Conservation (phyloP, 2,888 invertebrate genomes). For the Plagiodera versicolora region DNA sequence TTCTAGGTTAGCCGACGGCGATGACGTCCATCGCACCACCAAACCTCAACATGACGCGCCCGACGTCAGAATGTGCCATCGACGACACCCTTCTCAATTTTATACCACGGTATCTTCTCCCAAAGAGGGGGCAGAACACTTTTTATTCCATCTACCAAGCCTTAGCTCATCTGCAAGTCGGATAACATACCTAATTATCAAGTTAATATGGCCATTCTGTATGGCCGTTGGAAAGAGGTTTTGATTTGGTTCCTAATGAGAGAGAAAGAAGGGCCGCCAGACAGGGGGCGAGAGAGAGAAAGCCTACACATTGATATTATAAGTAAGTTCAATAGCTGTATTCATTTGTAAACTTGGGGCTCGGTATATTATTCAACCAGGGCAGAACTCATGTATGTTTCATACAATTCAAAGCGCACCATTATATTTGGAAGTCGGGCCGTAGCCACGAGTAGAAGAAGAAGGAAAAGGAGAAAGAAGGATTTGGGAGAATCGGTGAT, state of each 20-base stretch:
- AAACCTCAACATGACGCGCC: conserved; percentile 47
- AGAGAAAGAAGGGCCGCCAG: conserved; percentile 49
- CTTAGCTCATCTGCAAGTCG: conserved; percentile 85
- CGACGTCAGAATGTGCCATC: conserved; percentile 56
- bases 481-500: conserved; percentile 40
- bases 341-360: conserved; percentile 68
- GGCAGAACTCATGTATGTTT: conserved; percentile 62
- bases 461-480: conserved; percentile 40
- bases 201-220: conserved; percentile 84
- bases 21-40: conserved; percentile 38
- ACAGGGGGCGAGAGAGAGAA: conserved; percentile 35
- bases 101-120: conserved; percentile 53
- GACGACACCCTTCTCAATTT: conserved; percentile 57
- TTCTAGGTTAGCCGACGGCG: conserved; percentile 33
- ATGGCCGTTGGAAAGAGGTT: conserved; percentile 61
- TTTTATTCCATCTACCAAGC: conserved; percentile 72
- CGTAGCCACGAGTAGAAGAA: too few species aligned
- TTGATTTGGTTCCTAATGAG: conserved; percentile 55
- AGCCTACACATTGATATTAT: conserved; percentile 67
- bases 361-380: conserved; percentile 55
- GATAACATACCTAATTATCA: conserved; percentile 89
- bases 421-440: conserved; percentile 53
- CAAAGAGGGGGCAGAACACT: conserved; percentile 66
- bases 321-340: conserved; percentile 72
- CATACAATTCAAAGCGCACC: conserved; percentile 62